These are phyloP conservation scores for Addax nasomaculatus DNA, from an alignment of 2,113 vertebrate genomes.

Conservation along the genomic window DNA sequence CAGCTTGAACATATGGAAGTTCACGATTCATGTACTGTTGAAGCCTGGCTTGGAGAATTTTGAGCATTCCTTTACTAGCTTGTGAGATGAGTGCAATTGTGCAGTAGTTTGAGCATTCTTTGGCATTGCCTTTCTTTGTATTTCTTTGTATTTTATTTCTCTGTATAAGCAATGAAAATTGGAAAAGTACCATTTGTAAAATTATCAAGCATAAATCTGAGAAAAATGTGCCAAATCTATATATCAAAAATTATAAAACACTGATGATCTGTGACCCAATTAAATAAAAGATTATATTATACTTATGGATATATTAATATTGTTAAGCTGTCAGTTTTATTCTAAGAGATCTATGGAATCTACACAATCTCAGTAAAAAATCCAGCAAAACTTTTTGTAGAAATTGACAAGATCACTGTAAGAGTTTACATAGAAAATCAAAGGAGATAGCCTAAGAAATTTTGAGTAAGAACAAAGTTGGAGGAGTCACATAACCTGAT, in stretches of 20 bases:
- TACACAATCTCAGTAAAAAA: neutral
- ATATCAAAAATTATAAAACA: neutral
- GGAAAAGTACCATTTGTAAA: neutral
- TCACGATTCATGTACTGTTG: neutral
- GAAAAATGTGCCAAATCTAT: neutral
- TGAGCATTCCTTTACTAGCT: neutral
- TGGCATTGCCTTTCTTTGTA: neutral
- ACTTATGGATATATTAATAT: neutral
- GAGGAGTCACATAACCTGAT: neutral
- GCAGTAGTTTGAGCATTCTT: neutral
- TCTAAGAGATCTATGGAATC: neutral
- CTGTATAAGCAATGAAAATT: neutral
- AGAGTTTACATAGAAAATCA: neutral
- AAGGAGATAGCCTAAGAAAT: neutral
- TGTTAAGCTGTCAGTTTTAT: neutral
- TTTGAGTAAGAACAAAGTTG: neutral
- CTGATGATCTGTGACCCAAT: neutral
- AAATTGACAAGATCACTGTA: neutral
- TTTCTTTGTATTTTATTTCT: neutral
- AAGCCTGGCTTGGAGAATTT: neutral
- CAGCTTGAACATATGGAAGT: neutral
- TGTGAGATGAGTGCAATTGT: neutral
- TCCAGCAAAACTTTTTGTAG: neutral
- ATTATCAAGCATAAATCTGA: neutral
- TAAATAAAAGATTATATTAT: neutral